Evolutionary conservation across 2,888 invertebrate species (phyloP).

Genomic region (Automeris io): DNA sequence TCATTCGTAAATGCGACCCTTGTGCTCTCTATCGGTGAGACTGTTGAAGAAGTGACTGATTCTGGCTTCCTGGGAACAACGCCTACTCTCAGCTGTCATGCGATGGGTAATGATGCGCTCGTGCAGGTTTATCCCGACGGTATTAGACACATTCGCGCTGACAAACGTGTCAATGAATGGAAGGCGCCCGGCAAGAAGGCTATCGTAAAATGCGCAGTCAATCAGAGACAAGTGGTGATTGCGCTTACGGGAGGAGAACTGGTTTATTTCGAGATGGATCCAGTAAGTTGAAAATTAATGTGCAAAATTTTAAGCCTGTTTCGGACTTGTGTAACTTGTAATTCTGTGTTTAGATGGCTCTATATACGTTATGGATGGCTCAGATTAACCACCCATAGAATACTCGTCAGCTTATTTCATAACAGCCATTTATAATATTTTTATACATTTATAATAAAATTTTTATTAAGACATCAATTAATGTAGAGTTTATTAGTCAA

Average conservation of each 20-base stretch:
- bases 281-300: slow-evolving; percentile 79
- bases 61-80: slow-evolving; percentile 99
- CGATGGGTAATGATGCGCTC: slow-evolving; percentile 97
- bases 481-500: too few species aligned
- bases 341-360: too few species aligned
- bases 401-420: too few species aligned
- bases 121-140: slow-evolving; percentile 99
- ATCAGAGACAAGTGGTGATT: slow-evolving; percentile 98
- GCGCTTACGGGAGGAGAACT: slow-evolving; percentile 98
- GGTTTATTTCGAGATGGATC: slow-evolving; percentile 99
- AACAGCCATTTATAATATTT: too few species aligned
- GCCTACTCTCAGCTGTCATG: slow-evolving; percentile 98
- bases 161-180: slow-evolving; percentile 99
- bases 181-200: slow-evolving; percentile 98
- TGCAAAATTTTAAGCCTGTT: slow-evolving; percentile 5
- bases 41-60: slow-evolving; percentile 99
- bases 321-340: too few species aligned
- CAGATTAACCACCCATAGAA: too few species aligned
- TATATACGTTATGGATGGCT: too few species aligned
- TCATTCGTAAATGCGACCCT: slow-evolving; percentile 98
- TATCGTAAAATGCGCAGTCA: slow-evolving; percentile 98
- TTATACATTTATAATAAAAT: too few species aligned
- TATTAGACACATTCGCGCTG: slow-evolving; percentile 97
- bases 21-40: slow-evolving; percentile 99
- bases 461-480: too few species aligned